These are phyloP conservation scores for Leptopilina drosophilae DNA, from an alignment of 2,888 invertebrate species.

Conservation along the genomic window DNA sequence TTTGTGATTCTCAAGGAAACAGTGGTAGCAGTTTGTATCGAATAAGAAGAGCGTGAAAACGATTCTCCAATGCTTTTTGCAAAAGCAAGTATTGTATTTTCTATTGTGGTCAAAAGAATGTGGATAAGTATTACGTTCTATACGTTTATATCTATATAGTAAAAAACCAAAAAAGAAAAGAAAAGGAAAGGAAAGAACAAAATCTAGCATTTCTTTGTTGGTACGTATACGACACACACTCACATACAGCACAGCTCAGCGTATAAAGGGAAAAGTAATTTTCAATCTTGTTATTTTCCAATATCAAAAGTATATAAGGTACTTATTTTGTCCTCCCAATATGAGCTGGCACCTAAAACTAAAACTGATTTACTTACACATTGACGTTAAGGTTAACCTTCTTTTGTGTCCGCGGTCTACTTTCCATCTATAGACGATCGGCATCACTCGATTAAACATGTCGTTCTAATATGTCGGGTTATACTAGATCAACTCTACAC, in stretches of 20 bases:
- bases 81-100: conserved; percentile 1
- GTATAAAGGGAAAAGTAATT: background rate
- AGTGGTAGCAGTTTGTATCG: background rate
- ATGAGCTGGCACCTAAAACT: background rate
- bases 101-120: conserved; percentile 3
- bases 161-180: background rate
- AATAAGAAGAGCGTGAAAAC: conserved; percentile 16
- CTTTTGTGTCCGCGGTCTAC: conserved; percentile 20
- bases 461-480: conserved; percentile 4
- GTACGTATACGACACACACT: background rate
- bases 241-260: too few species aligned
- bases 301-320: background rate
- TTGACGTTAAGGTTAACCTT: background rate
- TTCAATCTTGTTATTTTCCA: background rate
- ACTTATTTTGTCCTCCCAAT: background rate
- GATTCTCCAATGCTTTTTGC: conserved; percentile 18
- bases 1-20: conserved; percentile 18
- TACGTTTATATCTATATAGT: background rate
- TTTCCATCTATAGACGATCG: conserved; percentile 8
- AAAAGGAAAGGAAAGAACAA: background rate
- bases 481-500: background rate
- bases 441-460: conserved; percentile 23
- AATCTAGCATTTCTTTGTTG: background rate
- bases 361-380: conserved; percentile 12
- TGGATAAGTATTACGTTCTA: background rate